These are phyloP conservation scores for Holothuria leucospilota DNA, from an alignment of 53 echinoderm and acorn worm species.

Conservation along the genomic window DNA sequence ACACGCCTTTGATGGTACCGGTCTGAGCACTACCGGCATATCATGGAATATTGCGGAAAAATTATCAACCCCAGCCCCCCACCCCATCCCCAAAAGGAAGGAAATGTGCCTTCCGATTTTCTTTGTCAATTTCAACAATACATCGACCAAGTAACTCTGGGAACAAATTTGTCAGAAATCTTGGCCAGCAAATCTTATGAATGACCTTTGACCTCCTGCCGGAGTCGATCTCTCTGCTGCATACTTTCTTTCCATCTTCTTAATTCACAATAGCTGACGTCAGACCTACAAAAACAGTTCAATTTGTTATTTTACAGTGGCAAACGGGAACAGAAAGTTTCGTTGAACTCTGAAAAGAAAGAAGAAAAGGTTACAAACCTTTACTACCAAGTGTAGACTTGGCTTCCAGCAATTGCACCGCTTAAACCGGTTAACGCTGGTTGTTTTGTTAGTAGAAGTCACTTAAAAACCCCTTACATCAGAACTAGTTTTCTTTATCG, in stretches of 20 bases:
- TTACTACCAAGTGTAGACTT: background rate
- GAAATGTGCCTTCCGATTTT: too few relatives aligned
- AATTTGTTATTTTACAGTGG: constrained; percentile 45
- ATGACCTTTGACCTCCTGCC: constrained; percentile 12
- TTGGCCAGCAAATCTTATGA: background rate
- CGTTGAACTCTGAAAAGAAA: constrained; percentile 19
- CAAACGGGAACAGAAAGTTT: constrained; percentile 24
- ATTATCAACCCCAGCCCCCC: too few relatives aligned
- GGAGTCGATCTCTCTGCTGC: background rate
- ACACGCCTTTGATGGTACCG: too few relatives aligned
- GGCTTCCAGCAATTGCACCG: background rate
- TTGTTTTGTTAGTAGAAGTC: constrained; percentile 28
- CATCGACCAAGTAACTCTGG: background rate
- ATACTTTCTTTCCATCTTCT: background rate
- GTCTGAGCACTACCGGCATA: too few relatives aligned
- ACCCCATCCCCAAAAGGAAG: too few relatives aligned
- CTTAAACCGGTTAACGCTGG: background rate
- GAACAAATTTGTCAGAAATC: constrained; percentile 20
- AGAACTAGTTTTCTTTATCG: constrained; percentile 32
- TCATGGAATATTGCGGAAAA: too few relatives aligned
- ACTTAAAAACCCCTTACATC: background rate
- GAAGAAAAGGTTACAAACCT: too few relatives aligned
- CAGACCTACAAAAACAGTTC: constrained; percentile 11
- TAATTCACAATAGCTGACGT: background rate
- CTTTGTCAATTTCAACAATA: background rate